phyloP scores from a whole-genome alignment of 1,140 invertebrate genomes.

The Sinonovacula constricta region DNA sequence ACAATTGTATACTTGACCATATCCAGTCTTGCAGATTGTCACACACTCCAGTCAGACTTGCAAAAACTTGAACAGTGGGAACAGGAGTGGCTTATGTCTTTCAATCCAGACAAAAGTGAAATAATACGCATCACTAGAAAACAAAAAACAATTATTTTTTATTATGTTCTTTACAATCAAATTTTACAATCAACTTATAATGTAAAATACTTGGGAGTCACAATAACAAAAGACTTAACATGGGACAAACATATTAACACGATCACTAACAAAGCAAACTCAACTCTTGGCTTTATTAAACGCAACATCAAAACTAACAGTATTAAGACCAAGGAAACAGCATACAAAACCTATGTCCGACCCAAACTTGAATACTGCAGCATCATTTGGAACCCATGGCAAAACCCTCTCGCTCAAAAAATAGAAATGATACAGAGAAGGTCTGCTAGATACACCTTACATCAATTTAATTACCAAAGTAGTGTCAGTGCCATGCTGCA shows the following conservation, averaged over 20 bases:
- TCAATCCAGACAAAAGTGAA: not conserved
- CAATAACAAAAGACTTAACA: not conserved
- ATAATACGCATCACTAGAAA: not conserved
- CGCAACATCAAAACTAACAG: too few relatives aligned
- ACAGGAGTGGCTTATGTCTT: not conserved
- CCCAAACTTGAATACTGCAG: too few relatives aligned
- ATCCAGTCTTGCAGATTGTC: not conserved
- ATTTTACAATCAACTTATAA: not conserved
- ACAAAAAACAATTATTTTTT: not conserved
- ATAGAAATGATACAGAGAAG: not conserved
- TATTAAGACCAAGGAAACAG: too few relatives aligned
- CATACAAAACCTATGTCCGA: too few relatives aligned
- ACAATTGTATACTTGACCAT: not conserved
- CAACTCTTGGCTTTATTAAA: not conserved
- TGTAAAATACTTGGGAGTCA: not conserved
- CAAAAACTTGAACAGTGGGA: not conserved
- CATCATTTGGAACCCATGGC: too few relatives aligned
- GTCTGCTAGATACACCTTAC: not conserved
- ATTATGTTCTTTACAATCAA: too few relatives aligned
- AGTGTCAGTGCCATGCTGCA: not conserved
- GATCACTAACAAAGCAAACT: not conserved
- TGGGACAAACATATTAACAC: not conserved
- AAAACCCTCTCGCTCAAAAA: too few relatives aligned
- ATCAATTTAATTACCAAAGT: not conserved
- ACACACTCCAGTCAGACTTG: not conserved